phyloP scores from a whole-genome alignment of 2,888 invertebrate species.

The Amblyteles armatorius region DNA sequence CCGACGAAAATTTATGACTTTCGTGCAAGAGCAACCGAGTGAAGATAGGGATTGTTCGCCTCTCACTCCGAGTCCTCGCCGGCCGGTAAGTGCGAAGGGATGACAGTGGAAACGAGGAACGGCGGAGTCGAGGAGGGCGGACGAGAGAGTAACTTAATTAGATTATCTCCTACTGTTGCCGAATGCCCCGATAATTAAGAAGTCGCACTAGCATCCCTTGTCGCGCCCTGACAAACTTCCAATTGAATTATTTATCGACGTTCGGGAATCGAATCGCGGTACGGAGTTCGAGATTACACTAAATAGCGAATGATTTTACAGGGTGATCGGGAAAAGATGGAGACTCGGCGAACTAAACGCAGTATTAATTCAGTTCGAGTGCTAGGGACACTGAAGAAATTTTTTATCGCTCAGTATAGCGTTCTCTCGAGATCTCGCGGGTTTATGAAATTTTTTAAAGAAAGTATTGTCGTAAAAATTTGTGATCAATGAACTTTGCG shows the following conservation, averaged over 20 bases:
- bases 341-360: not conserved
- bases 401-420: too few species aligned
- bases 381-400: too few species aligned
- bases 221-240: constrained; percentile 47
- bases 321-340: not conserved
- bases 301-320: constrained; percentile 17
- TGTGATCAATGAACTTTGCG: not conserved
- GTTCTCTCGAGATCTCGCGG: not conserved
- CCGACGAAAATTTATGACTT: constrained; percentile 62
- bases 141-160: constrained; percentile 62
- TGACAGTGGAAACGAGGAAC: constrained; percentile 27
- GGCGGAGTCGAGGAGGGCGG: constrained; percentile 7
- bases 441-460: constrained; percentile 20
- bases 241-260: constrained; percentile 64
- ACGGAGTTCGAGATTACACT: not conserved
- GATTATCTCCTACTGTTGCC: constrained; percentile 59
- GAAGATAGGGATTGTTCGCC: constrained; percentile 42
- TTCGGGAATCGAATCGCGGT: constrained; percentile 50
- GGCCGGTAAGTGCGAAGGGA: constrained; percentile 49
- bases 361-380: constrained; percentile 15
- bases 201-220: constrained; percentile 44
- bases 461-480: not conserved
- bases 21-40: constrained; percentile 24
- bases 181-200: constrained; percentile 65
- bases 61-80: constrained; percentile 43